phyloP scores from a whole-genome alignment of 2,888 invertebrate species.

The Melangyna quadrimaculata region DNA sequence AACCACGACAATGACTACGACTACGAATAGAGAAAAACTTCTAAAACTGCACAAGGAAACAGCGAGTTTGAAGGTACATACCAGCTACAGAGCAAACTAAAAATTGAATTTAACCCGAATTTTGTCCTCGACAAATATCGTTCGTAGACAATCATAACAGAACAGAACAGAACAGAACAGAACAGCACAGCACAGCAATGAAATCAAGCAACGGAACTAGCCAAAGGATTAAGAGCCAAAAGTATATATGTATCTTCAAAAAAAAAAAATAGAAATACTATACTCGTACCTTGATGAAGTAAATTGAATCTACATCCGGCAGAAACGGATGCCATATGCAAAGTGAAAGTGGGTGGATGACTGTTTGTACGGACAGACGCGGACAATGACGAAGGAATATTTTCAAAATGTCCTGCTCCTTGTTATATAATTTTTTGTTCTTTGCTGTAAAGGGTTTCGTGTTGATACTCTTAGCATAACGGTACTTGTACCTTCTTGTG shows the following conservation, averaged over 20 bases:
- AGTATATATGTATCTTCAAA: background rate
- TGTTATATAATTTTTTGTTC: background rate
- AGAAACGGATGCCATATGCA: slow-evolving; percentile 50
- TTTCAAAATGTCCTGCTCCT: slow-evolving; percentile 20
- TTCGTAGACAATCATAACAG: no score
- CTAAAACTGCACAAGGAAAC: slow-evolving; percentile 3
- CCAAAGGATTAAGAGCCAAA: background rate
- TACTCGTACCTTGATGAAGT: slow-evolving; percentile 16
- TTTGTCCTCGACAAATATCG: slow-evolving; percentile 26
- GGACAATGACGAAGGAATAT: slow-evolving; percentile 37
- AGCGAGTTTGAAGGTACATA: background rate
- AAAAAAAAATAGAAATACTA: background rate
- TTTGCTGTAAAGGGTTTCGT: slow-evolving; percentile 9
- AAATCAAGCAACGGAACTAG: slow-evolving; percentile 19
- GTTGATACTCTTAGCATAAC: background rate
- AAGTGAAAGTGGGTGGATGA: slow-evolving; percentile 50
- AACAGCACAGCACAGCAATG: slow-evolving; percentile 4
- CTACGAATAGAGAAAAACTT: background rate
- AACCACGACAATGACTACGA: background rate
- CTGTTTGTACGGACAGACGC: background rate
- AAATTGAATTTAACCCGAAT: slow-evolving; percentile 49
- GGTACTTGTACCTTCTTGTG: background rate
- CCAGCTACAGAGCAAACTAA: slow-evolving; percentile 25
- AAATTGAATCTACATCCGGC: slow-evolving; percentile 64
- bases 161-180: background rate